phyloP scores from a whole-genome alignment of 2,888 invertebrate genomes.

The Abscondita cerata region DNA sequence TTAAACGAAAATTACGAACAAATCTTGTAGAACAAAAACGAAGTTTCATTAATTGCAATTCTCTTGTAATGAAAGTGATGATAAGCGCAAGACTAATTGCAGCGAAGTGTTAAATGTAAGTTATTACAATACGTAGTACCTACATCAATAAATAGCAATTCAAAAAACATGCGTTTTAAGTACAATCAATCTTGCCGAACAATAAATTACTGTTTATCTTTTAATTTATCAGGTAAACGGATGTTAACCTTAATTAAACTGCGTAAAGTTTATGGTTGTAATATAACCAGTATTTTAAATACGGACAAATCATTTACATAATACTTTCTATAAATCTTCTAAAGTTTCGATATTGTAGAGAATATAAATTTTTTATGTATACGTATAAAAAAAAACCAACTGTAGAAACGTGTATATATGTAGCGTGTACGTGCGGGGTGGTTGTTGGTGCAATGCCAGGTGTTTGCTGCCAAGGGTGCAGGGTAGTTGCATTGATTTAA shows the following conservation, averaged over 20 bases:
- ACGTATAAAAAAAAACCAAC: neutral
- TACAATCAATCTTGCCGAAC: conserved; percentile 23
- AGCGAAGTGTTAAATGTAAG: neutral
- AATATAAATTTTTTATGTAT: conserved; percentile 11
- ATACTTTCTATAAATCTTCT: neutral
- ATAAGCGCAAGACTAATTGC: too few relatives aligned
- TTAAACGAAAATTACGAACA: too few relatives aligned
- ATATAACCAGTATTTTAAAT: conserved; percentile 24
- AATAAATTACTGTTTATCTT: conserved; percentile 30
- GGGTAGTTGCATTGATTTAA: conserved; percentile 35
- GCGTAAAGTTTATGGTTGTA: conserved; percentile 26
- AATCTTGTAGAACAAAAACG: too few relatives aligned
- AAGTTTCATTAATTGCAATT: too few relatives aligned
- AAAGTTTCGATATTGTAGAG: neutral
- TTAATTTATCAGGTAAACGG: conserved; percentile 33
- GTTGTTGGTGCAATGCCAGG: conserved; percentile 36
- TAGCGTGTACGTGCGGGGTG: conserved; percentile 25
- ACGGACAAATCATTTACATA: conserved; percentile 15
- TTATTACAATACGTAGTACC: too few relatives aligned
- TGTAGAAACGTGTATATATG: conserved; percentile 8
- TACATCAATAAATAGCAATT: neutral
- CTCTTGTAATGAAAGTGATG: too few relatives aligned
- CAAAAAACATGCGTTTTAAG: conserved; percentile 10
- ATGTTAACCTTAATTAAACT: conserved; percentile 32
- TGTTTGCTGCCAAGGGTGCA: conserved; percentile 33